Conservation (phyloP, 92 coral and sea anemone species). For the Chrysogorgia sp. region DNA sequence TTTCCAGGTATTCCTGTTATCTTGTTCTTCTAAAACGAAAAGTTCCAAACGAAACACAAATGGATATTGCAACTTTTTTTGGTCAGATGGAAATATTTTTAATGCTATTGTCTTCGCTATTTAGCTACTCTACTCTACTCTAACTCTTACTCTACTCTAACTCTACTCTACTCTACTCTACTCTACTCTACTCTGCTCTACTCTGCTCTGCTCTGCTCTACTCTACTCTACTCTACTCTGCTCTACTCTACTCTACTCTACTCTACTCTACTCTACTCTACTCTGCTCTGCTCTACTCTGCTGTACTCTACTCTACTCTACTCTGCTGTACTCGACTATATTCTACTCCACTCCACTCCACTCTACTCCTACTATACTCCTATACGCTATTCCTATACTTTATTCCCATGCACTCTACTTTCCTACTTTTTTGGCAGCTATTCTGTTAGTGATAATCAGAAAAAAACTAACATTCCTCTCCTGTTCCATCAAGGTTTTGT, state of each 20-base stretch:
- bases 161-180: conserved; percentile 3
- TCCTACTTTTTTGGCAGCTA: no score
- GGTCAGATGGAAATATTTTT: conserved; percentile 60
- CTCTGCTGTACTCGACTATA: not conserved
- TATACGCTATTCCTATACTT: no score
- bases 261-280: conserved; percentile 9
- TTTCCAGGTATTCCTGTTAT: conserved; percentile 83
- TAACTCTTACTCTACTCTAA: not conserved
- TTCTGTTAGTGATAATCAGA: no score
- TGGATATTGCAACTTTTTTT: conserved; percentile 91
- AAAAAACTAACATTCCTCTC: not conserved
- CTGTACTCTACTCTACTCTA: conserved; percentile 14
- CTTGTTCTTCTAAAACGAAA: conserved; percentile 78
- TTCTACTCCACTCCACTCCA: conserved; percentile 8
- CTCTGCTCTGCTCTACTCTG: conserved; percentile 1
- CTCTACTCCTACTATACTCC: no score
- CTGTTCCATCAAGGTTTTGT: conserved; percentile 75
- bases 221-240: conserved; percentile 5
- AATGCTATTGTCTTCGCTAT: not conserved
- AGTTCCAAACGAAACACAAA: conserved; percentile 82
- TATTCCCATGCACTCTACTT: no score
- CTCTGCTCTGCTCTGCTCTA: not conserved
- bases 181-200: conserved; percentile 5
- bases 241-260: not conserved
- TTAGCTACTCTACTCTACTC: conserved; percentile 4